Evolutionary conservation across 2,888 invertebrate species (phyloP).

Genomic region (Achlya flavicornis): DNA sequence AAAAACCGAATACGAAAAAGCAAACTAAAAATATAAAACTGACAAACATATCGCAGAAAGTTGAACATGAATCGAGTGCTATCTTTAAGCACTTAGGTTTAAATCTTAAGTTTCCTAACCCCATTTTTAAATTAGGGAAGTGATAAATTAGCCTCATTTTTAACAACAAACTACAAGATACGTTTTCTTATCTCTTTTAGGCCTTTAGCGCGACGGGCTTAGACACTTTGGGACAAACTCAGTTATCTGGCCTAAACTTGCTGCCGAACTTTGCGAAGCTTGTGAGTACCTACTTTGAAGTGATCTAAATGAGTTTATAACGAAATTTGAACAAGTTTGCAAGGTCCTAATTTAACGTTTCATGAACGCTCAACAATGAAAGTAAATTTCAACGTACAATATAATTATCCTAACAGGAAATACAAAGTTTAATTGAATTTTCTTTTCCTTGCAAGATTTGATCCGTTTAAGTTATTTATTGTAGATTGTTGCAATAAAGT

Average conservation of each 20-base stretch:
- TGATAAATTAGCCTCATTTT: conserved; percentile 6
- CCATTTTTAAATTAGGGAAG: background rate
- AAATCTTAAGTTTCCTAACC: background rate
- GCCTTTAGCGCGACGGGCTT: conserved; percentile 4
- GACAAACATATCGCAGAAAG: too few relatives aligned
- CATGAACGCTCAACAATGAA: background rate
- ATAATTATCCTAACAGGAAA: too few relatives aligned
- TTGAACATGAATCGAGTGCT: too few relatives aligned
- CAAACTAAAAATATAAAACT: too few relatives aligned
- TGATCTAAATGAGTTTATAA: conserved; percentile 11
- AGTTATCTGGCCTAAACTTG: conserved; percentile 4
- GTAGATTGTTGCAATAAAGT: too few relatives aligned
- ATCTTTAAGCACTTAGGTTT: too few relatives aligned
- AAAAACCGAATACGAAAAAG: too few relatives aligned
- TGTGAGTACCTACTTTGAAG: background rate
- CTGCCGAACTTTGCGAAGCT: background rate
- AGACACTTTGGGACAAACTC: conserved; percentile 10
- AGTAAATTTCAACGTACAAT: background rate
- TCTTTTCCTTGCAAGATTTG: too few relatives aligned
- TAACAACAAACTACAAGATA: background rate
- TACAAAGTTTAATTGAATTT: too few relatives aligned
- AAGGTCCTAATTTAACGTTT: background rate
- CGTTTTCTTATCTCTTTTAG: conserved; percentile 8
- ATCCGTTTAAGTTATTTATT: too few relatives aligned
- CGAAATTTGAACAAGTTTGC: conserved; percentile 3